A percentile compares a stretch with the other conserved stretches of the same genome.
These are phyloP conservation scores for Lamprologus lemairii DNA, from an alignment of 2,113 vertebrate genomes.

Conservation along the genomic window DNA sequence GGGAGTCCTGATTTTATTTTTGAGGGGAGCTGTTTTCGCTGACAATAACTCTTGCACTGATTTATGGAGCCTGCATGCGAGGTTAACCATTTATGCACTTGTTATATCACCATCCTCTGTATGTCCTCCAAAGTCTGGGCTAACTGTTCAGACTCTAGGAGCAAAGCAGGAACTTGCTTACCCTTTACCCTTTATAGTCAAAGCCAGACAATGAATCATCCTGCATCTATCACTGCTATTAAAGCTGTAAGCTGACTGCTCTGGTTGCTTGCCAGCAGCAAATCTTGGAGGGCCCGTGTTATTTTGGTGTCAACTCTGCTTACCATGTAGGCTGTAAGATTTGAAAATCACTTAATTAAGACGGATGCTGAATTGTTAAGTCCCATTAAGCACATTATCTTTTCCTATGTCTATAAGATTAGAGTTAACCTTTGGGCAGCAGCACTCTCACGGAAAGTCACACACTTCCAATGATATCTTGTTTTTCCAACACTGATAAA, in stretches of 20 bases:
- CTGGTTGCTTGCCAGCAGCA: not conserved
- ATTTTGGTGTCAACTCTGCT: not conserved
- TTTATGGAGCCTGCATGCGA: not conserved
- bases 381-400: not conserved
- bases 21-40: not conserved
- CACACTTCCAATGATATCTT: not conserved
- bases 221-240: not conserved
- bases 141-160: not conserved
- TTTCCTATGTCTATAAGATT: not conserved
- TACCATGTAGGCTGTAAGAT: not conserved
- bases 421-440: not conserved
- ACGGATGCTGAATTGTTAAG: not conserved
- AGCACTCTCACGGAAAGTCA: not conserved
- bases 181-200: not conserved
- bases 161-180: not conserved
- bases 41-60: not conserved
- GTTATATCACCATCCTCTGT: not conserved
- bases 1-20: conserved; percentile 1
- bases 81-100: not conserved
- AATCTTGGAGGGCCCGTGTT: not conserved
- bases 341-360: not conserved
- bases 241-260: not conserved
- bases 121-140: not conserved
- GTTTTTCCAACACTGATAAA: not conserved
- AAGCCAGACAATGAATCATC: conserved; percentile 6